Evolutionary conservation across 2,797 vertebrate genomes (phyloP), one percentile per base, ranked within the genome.

Genomic region (Pygocentrus nattereri): DNA sequence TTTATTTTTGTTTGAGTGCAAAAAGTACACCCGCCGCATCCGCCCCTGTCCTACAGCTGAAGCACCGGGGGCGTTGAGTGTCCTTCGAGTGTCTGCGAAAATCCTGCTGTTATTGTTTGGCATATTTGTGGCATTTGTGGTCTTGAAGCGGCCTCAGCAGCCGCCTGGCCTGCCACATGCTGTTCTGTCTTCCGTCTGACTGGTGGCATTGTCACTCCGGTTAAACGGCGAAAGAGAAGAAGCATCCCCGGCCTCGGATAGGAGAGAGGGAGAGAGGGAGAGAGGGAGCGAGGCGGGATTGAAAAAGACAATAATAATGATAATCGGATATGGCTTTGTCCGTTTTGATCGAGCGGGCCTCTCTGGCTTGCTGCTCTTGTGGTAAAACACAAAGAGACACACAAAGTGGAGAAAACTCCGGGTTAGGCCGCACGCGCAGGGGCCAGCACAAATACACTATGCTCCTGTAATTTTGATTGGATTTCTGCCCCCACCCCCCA

Each of bases 321-420:
- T 94, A 95, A 94, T 93, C 90, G 93, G 92, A 94, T 92, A 93
- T 94, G 92, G 92, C 90, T 94, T 92, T 89, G 90, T 90, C 91
- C 92, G 90, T 91, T 93, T 89, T 87, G 86, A 90, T 91, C 85
- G 87, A 88, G 91, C 83, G 84, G 87, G 88, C 86, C 88, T 92
- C 91, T 92, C 91, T 78, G 90, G 91, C 91, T 78, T 89, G 87
- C 90, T 90, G 91, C 88, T 87, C 59, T 76, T 50, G 38, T 87
- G 88, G 84, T 88, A 90, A 89, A 88, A 91, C 85, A 30, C 76
- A 86, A 85, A 83, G 84, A 91, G 84, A 90, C 88, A 87, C 62
- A 47, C 34, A 23, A 88, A 34, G 88, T 79, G 7, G 4, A 49
- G 65, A 88, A 89, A 91, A 90, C 85, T 79, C 79, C 41, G 85